Evolutionary conservation across 2,113 vertebrate genomes (phyloP), one percentile per base, ranked within the genome.

Genomic region (Tapirus terrestris): DNA sequence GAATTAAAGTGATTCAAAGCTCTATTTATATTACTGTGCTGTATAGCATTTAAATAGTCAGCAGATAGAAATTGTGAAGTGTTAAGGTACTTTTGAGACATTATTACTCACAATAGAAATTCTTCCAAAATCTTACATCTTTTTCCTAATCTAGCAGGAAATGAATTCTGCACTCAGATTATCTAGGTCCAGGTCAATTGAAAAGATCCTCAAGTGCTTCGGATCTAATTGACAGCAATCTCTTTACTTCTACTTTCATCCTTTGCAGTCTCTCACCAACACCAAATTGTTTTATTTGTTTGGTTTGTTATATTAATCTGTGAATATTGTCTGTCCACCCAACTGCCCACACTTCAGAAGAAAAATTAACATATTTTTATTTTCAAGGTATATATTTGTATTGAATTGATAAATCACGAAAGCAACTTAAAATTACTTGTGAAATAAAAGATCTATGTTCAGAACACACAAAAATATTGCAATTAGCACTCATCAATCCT

Each of bases 341-440:
- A 83, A 58, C 6, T 58, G 4, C 25, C 36, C 14, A 58, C 10
- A 81, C 82, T 96, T 81, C 21, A 73, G 27, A 51, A 96, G n/a
- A 88, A 97, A 21, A 97, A 89, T 68, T 36, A 77, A 18, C n/a
- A 33, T 79, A 5, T 12, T 83, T 20, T 91, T 61, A 72, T 91
- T 95, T 90, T 75, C 20, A 83, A 93, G 61, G 14, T 89, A 27
- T 94, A 68, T 94, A 93, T 21, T 14, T 89, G 5, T 82, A 89
- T 36, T 9, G 1, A 90, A 23, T 82, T 80, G 13, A 13, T 77
- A 53, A 97, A 70, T 61, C 67, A 95, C 7, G 79, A 65, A 98
- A 97, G 0, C 10, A 92, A 56, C 70, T 73, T 97, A 94, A 95
- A 98, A 90, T 92, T n/a, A 96, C 83, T 76, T 89, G 93, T 96